A percentile compares a stretch with the other conserved stretches of the same genome.
phyloP scores from a whole-genome alignment of 2,888 invertebrate species.

The Synanthedon vespiformis region DNA sequence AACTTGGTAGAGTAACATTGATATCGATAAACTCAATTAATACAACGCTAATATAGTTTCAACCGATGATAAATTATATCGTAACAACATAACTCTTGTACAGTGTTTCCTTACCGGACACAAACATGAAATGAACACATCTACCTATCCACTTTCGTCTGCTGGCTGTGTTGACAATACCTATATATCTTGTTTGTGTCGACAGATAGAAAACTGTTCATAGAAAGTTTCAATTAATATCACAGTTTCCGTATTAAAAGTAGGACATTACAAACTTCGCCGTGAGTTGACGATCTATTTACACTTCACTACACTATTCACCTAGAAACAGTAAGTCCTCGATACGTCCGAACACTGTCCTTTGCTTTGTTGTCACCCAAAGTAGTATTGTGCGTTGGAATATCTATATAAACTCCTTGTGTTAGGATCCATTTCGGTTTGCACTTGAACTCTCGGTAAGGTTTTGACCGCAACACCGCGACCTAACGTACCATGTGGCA shows the following conservation, averaged over 20 bases:
- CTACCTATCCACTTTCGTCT: neutral
- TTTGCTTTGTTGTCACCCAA: slow-evolving; percentile 79
- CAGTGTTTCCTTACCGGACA: neutral
- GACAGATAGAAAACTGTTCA: neutral
- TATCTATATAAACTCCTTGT: slow-evolving; percentile 75
- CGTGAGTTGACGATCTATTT: slow-evolving; percentile 30
- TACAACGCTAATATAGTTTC: slow-evolving; percentile 20
- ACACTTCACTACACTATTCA: slow-evolving; percentile 50
- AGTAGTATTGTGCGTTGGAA: slow-evolving; percentile 78
- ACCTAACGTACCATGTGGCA: slow-evolving; percentile 60
- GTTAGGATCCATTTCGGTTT: slow-evolving; percentile 63
- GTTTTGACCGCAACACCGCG: slow-evolving; percentile 61
- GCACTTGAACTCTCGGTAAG: slow-evolving; percentile 54
- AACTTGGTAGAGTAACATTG: slow-evolving; percentile 10
- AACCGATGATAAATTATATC: slow-evolving; percentile 29
- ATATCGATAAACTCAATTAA: slow-evolving; percentile 20
- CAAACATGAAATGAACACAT: neutral
- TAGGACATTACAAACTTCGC: slow-evolving; percentile 50
- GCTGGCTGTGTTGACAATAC: neutral
- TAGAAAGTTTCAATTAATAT: slow-evolving; percentile 65
- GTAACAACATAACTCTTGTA: slow-evolving; percentile 24
- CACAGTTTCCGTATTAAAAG: slow-evolving; percentile 67
- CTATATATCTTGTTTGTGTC: neutral
- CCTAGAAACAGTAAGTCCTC: slow-evolving; percentile 72
- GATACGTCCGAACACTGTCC: slow-evolving; percentile 64